A percentile compares a stretch with the other conserved stretches of the same genome.
Evolutionary conservation across 1,140 invertebrate genomes (phyloP).

Genomic region (Bombus superbus): DNA sequence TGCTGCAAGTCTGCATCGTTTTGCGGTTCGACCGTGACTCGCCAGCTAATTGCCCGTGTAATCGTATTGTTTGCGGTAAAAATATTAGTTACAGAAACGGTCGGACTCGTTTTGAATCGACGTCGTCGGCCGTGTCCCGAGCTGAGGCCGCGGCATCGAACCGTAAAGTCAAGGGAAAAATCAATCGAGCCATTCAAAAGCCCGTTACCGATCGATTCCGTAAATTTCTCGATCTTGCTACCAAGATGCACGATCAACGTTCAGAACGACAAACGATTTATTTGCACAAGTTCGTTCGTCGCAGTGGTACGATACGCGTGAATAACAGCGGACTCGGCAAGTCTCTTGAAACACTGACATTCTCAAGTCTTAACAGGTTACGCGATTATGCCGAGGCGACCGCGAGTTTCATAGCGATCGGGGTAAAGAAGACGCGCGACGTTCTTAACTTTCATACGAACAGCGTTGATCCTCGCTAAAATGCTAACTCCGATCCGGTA

Average conservation of each 20-base stretch:
- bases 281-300: no score
- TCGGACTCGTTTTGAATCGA: background rate
- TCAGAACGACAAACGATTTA: no score
- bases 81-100: background rate
- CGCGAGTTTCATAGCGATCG: no score
- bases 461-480: background rate
- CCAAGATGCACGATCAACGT: no score
- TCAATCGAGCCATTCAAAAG: background rate
- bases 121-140: background rate
- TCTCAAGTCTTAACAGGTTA: no score
- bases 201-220: no score
- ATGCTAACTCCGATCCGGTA: background rate
- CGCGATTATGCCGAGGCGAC: no score
- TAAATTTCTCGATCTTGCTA: no score
- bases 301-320: no score
- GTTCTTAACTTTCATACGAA: background rate
- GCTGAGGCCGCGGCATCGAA: background rate
- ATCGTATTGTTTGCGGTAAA: conserved; percentile 14
- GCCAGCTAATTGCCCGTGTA: conserved; percentile 24
- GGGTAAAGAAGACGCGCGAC: no score
- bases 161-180: background rate
- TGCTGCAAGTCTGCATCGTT: background rate
- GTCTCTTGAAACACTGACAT: no score
- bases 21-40: background rate
- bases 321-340: no score